Base-by-base conservation (phyloP, 2,113 vertebrate genomes). In the Siphamia tubifer region DNA sequence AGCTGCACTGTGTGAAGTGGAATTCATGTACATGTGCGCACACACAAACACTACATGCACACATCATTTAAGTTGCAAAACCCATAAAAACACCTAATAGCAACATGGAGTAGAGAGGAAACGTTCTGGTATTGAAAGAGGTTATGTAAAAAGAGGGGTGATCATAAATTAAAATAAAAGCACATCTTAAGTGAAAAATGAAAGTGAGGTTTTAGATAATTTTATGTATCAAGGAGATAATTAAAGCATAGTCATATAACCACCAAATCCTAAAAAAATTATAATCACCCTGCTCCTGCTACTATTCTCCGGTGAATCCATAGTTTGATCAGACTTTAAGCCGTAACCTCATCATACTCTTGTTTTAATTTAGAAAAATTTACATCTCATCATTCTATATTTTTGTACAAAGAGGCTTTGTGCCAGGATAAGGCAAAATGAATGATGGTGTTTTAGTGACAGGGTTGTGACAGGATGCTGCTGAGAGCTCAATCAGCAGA, bases 401-500 rank as follows among this genome's bases (percentile, higher is more conserved):
- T 35, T 9, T 8, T 39, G 40, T 35, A 20, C 27, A 55, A 54
- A 49, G 32, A 43, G 16, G 47, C 44, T 56, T 31, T 56, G 48
- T 51, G 44, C 24, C 27, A 27, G 15, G 5, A 53, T 3, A 25
- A 62, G 39, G 52, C 32, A 30, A 53, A 35, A 72, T 73, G 68
- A 65, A 72, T 70, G 70, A 74, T 66, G 53, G 66, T 73, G 68
- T 61, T 71, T 74, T 13, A 47, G 60, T 68, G 73, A 67, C 79
- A 79, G 43, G 51, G 27, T 27, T 64, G 75, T 75, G 70, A 71
- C 68, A 69, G 56, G 57, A 69, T 52, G 24, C 65, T 44, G 52
- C 67, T 75, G 75, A 86, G 69, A 75, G 54, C 81, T 90, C 84
- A 80, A 86, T 88, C 79, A 81, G 81, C 67, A 78, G 81, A 89